These are phyloP conservation scores for Doryteuthis pealeii DNA, from an alignment of 1,140 invertebrate species.

Conservation along the genomic window DNA sequence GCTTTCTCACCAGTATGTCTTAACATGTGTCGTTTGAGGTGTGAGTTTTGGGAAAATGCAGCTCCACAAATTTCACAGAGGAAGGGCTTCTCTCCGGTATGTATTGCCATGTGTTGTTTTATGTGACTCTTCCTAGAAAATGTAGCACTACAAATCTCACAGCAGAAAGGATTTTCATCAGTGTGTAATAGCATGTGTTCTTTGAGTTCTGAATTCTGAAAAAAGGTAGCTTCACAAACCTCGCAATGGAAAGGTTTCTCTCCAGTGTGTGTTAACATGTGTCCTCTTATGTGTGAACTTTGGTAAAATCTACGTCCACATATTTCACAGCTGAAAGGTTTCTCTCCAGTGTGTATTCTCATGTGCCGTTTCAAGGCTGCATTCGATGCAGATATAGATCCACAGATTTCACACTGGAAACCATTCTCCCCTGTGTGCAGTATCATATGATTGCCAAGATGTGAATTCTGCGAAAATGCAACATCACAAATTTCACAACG, in stretches of 20 bases:
- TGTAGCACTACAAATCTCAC: not conserved
- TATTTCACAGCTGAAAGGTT: not conserved
- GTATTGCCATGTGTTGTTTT: not conserved
- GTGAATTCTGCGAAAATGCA: constrained; percentile 15
- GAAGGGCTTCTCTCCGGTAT: not conserved
- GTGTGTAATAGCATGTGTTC: not conserved
- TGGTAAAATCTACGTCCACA: not conserved
- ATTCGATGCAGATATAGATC: not conserved
- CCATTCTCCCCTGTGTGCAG: not conserved
- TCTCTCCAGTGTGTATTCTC: not conserved
- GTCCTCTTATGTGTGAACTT: not conserved
- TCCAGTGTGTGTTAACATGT: not conserved
- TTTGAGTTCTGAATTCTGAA: not conserved
- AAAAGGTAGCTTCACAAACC: not conserved
- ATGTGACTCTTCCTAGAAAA: not conserved
- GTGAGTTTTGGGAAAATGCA: not conserved
- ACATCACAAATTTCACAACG: constrained; percentile 32
- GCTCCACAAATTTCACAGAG: not conserved
- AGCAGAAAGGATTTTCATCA: not conserved
- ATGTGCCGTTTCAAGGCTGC: not conserved
- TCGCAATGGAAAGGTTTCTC: not conserved
- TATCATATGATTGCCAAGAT: not conserved
- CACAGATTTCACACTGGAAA: not conserved
- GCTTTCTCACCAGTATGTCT: not conserved
- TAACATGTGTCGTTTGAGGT: not conserved